Base-by-base conservation (phyloP, 2,113 vertebrate genomes). In the Aegypius monachus region DNA sequence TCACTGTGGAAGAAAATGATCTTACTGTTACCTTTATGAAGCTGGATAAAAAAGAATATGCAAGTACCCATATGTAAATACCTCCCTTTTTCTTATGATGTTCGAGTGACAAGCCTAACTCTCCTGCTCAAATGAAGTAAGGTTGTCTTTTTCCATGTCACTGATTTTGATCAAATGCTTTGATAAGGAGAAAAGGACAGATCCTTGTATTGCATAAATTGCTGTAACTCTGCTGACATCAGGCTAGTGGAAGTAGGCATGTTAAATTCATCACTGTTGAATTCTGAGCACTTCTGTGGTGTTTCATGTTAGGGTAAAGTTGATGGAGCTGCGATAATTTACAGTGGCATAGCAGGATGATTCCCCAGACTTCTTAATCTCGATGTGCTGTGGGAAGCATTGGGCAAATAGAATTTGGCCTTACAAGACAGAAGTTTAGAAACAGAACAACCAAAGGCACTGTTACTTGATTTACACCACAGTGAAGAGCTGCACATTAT, bases 111-210 rank as follows among this genome's bases (percentile, higher is more conserved):
- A 88, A 85, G 86, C 45, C 72, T 95, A 85, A 48, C 74, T 96
- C 42, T 83, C 18, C 63, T 84, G 71, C 74, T 95, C 82, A 96
- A 85, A 93, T 81, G 95, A 95, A 95, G 61, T 83, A 79, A 88
- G 86, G 88, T 86, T 97, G 86, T 93, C 92, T 88, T 93, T 83
- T 71, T 95, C 81, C 72, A 52, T 96, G 95, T 91, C 90, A 75
- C 93, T 95, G 91, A 53, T 96, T 91, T 96, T 95, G 95, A 95
- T 94, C 87, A 93, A 83, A 81, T 87, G 91, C 92, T 90, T 94
- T 95, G 92, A 92, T 96, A 97, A 97, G 92, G 81, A 94, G 91
- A 66, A 95, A 85, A 94, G 86, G 91, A 87, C 36, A n/a, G 78
- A 94, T 90, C 84, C 68, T 93, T 82, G 95, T 80, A 72, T 90